Conservation (phyloP, 92 coral and sea anemone genomes). For the Epizoanthus stellaris region DNA sequence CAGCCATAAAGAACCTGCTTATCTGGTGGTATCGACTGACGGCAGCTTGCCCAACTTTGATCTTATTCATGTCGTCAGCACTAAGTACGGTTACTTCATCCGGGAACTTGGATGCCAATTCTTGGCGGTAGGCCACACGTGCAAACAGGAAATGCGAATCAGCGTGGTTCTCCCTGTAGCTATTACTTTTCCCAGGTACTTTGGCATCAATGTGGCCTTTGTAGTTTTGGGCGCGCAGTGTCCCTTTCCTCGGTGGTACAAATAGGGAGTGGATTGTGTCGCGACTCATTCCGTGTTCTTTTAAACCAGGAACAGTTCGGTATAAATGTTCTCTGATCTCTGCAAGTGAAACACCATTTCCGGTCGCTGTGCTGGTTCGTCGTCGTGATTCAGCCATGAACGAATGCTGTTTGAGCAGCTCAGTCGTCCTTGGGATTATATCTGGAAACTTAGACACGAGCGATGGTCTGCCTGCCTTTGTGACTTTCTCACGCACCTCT, state of each 20-base stretch:
- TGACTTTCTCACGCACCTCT: not conserved
- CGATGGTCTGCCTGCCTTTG: slow-evolving; percentile 1
- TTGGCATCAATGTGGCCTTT: slow-evolving; percentile 39
- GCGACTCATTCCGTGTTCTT: slow-evolving; percentile 19
- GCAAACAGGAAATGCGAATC: slow-evolving; percentile 26
- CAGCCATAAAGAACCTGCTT: not conserved
- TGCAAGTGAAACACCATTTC: slow-evolving; percentile 18
- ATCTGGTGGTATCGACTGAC: slow-evolving; percentile 34
- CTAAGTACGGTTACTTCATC: not conserved
- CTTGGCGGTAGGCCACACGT: slow-evolving; percentile 4
- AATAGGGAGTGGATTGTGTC: slow-evolving; percentile 7
- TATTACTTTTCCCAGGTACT: slow-evolving; percentile 13
- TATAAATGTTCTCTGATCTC: slow-evolving; percentile 37
- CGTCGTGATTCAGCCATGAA: slow-evolving; percentile 15
- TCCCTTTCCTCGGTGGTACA: slow-evolving; percentile 30
- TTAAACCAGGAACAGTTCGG: slow-evolving; percentile 20
- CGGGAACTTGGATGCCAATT: not conserved
- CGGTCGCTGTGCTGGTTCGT: slow-evolving; percentile 29
- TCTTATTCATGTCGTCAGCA: slow-evolving; percentile 26
- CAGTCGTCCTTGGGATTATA: slow-evolving; percentile 15
- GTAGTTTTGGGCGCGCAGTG: not conserved
- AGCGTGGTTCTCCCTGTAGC: not conserved
- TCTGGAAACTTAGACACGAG: slow-evolving; percentile 28
- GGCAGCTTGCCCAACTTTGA: slow-evolving; percentile 33
- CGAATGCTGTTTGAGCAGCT: slow-evolving; percentile 24